Evolutionary conservation across 2,888 invertebrate species (phyloP).

Genomic region (Dioctria linearis): DNA sequence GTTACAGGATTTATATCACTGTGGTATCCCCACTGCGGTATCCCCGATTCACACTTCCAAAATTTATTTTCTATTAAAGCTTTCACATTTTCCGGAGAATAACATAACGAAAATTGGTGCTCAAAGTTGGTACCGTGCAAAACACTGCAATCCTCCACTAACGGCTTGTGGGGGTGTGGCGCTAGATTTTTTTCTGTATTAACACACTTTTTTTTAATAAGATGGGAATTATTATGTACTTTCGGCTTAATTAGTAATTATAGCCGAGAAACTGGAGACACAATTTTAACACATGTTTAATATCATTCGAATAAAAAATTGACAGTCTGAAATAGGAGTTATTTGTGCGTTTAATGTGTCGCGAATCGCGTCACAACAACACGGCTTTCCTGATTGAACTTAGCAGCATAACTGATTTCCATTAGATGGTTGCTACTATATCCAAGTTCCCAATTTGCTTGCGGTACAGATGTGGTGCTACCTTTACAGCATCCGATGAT

Average conservation of each 20-base stretch:
- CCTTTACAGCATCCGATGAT: slow-evolving; percentile 49
- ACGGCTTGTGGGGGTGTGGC: slow-evolving; percentile 46
- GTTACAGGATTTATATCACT: slow-evolving; percentile 1
- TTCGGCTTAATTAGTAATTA: no score
- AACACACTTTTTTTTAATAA: neutral
- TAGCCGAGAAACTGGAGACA: neutral
- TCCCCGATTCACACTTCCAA: neutral
- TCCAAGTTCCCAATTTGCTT: slow-evolving; percentile 43
- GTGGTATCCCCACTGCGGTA: neutral
- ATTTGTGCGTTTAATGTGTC: slow-evolving; percentile 28
- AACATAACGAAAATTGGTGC: slow-evolving; percentile 21
- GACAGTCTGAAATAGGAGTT: neutral
- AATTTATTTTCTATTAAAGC: neutral
- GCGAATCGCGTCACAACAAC: slow-evolving; percentile 23
- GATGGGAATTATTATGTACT: no score
- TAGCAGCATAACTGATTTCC: slow-evolving; percentile 44
- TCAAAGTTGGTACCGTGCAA: neutral
- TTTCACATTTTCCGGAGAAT: neutral
- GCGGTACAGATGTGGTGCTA: slow-evolving; percentile 46
- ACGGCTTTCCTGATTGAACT: slow-evolving; percentile 39
- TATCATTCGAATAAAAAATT: neutral
- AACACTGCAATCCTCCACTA: slow-evolving; percentile 19
- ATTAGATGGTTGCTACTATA: slow-evolving; percentile 41
- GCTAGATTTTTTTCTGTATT: slow-evolving; percentile 1
- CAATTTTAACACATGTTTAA: neutral